Conservation (phyloP, 64 coral and sea anemone genomes). For the Astreopora myriophthalma region DNA sequence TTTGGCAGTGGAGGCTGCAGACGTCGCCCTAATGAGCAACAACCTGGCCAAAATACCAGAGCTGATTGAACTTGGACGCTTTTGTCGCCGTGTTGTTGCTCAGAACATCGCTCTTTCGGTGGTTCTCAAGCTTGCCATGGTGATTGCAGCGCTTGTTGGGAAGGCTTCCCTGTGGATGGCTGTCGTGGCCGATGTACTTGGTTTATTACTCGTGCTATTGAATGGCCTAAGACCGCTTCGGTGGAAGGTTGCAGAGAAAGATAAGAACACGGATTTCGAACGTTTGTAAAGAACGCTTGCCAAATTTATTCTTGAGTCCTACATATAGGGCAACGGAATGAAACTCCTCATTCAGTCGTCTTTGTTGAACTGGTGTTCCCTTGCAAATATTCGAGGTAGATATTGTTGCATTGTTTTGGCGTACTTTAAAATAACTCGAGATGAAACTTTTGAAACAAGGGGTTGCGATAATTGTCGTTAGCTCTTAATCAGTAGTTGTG, state of each 20-base stretch:
- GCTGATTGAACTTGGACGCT: slow-evolving; percentile 75
- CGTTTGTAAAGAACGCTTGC: neutral
- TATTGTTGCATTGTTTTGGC: neutral
- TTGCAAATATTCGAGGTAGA: neutral
- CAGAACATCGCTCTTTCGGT: slow-evolving; percentile 88
- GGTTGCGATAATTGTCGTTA: no score
- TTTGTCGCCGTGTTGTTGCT: slow-evolving; percentile 67
- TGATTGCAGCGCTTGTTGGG: slow-evolving; percentile 78
- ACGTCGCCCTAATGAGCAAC: slow-evolving; percentile 94
- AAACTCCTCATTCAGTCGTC: neutral
- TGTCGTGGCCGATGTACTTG: slow-evolving; percentile 81
- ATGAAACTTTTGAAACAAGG: no score
- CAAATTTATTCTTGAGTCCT: neutral
- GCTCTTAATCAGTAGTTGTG: no score
- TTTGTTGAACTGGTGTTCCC: neutral
- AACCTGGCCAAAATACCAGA: slow-evolving; percentile 95
- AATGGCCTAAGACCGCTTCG: slow-evolving; percentile 89
- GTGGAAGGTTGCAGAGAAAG: slow-evolving; percentile 64
- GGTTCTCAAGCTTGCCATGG: slow-evolving; percentile 79
- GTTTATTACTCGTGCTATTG: slow-evolving; percentile 80
- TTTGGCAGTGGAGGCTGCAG: slow-evolving; percentile 94
- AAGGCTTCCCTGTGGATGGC: slow-evolving; percentile 84
- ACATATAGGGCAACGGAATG: neutral
- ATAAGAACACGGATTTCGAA: slow-evolving; percentile 8
- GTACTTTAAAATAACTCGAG: no score